Base-by-base conservation (phyloP, 2,797 vertebrate species). In the Aldrovandia affinis region DNA sequence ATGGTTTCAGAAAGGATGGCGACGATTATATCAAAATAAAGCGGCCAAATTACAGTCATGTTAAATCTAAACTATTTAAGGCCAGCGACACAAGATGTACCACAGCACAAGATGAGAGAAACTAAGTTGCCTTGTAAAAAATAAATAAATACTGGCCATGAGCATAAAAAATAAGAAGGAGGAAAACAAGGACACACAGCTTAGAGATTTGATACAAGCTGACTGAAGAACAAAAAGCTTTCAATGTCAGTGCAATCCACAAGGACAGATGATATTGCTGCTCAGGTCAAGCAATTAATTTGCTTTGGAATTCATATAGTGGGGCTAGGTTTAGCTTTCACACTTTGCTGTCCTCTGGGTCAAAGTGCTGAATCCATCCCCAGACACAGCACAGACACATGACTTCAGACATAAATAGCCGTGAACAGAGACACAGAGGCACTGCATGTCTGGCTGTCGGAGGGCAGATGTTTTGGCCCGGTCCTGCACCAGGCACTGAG, bases 381-480 rank as follows among this genome's bases (percentile, higher is more conserved):
- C 80, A 83, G 55, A 82, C 83, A 78, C 81, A 78, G 57, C 81
- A 78, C 73, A 82, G 73, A 84, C 25, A 78, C 73, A 77, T 77
- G 80, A 52, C 83, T 47, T 78, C 73, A 65, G 81, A 81, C 83
- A 82, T 33, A 82, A 55, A 50, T 81, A 86, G 54, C 54, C 30
- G 18, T 15, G 55, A 14, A 57, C 55, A 57, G 55, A 50, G 6
- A 20, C 55, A 57, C 10, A 52, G 55, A 20, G 18, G 33, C 85
- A 81, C 50, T 12, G 54, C 73, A 54, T 78, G 10, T 2, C 55
- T 57, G 36, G 52, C 73, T 80, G 59, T 50, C 15, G 44, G 79
- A 70, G 68, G 81, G 63, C 86, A 89, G 88, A 84, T 89, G 88
- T 87, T 85, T 84, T 59, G 82, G 83, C 47, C 61, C 12, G 30